A percentile compares a stretch with the other conserved stretches of the same genome.
These are phyloP conservation scores for Chionoecetes opilio DNA, from an alignment of 1,140 invertebrate genomes.

Conservation along the genomic window DNA sequence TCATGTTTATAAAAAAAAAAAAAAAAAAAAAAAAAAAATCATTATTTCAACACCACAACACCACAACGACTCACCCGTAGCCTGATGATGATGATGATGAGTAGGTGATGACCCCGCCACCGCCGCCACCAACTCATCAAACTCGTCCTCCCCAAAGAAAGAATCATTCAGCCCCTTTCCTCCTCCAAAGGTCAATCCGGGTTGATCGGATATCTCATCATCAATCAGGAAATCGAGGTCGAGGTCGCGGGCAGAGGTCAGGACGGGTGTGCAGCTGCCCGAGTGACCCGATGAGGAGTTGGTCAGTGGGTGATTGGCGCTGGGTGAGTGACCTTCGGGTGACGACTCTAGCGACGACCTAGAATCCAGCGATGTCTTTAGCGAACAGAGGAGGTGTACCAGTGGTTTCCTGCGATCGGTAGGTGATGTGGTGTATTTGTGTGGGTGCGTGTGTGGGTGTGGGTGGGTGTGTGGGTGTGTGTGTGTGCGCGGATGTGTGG, in stretches of 20 bases:
- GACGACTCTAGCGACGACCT: slow-evolving; percentile 63
- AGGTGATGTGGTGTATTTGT: background rate
- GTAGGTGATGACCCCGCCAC: slow-evolving; percentile 56
- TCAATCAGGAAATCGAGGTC: slow-evolving; percentile 91
- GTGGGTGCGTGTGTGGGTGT: too few relatives aligned
- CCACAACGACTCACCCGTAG: too few relatives aligned
- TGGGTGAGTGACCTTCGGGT: background rate
- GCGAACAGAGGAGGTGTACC: background rate
- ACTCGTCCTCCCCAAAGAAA: slow-evolving; percentile 63
- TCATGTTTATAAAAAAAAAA: too few relatives aligned
- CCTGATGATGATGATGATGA: background rate
- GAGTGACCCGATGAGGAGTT: slow-evolving; percentile 66
- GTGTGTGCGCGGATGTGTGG: background rate
- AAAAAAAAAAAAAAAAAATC: too few relatives aligned
- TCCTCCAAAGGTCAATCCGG: slow-evolving; percentile 89
- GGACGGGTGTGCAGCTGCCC: slow-evolving; percentile 70
- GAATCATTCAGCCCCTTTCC: slow-evolving; percentile 55
- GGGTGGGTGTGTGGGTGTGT: background rate
- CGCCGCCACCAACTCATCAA: slow-evolving; percentile 74
- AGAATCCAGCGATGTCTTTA: slow-evolving; percentile 57
- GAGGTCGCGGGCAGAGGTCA: slow-evolving; percentile 85
- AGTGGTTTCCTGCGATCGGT: slow-evolving; percentile 44
- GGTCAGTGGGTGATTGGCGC: background rate
- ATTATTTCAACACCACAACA: too few relatives aligned
- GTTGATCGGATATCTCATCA: slow-evolving; percentile 96